Evolutionary conservation across 2,113 vertebrate species (phyloP).

Genomic region (Athene noctua): DNA sequence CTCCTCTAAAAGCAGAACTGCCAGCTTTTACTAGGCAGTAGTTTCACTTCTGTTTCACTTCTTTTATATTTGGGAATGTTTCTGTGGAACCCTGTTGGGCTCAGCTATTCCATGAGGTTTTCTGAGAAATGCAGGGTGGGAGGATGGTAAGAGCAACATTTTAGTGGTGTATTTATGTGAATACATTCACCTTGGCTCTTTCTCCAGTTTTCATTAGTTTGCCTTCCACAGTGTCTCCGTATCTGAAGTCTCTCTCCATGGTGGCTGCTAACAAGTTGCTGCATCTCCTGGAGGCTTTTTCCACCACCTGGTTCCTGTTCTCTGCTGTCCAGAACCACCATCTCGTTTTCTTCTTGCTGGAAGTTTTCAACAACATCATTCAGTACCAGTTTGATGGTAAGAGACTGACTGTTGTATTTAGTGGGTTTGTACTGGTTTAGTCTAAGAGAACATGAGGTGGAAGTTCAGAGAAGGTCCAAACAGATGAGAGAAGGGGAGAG

Average conservation of each 20-base stretch:
- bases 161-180: not conserved
- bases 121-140: not conserved
- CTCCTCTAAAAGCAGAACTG: not conserved
- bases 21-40: not conserved
- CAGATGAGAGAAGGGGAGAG: not conserved
- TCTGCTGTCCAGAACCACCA: conserved; percentile 94
- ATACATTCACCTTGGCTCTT: not conserved
- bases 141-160: not conserved
- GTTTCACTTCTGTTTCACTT: not conserved
- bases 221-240: conserved; percentile 87
- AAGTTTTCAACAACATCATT: conserved; percentile 99
- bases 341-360: conserved; percentile 94
- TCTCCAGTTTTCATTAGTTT: not conserved
- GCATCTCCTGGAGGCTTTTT: conserved; percentile 97
- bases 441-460: not conserved
- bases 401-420: not conserved
- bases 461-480: not conserved
- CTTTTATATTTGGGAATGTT: not conserved
- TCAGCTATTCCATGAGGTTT: not conserved
- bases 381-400: conserved; percentile 99
- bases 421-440: not conserved
- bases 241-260: conserved; percentile 98
- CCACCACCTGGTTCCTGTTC: conserved; percentile 96
- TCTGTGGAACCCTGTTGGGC: not conserved
- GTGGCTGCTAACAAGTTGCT: conserved; percentile 96